A percentile compares a stretch with the other conserved stretches of the same genome.
These are phyloP conservation scores for Drosophila tripunctata DNA, from an alignment of 2,888 invertebrate genomes.

Conservation along the genomic window DNA sequence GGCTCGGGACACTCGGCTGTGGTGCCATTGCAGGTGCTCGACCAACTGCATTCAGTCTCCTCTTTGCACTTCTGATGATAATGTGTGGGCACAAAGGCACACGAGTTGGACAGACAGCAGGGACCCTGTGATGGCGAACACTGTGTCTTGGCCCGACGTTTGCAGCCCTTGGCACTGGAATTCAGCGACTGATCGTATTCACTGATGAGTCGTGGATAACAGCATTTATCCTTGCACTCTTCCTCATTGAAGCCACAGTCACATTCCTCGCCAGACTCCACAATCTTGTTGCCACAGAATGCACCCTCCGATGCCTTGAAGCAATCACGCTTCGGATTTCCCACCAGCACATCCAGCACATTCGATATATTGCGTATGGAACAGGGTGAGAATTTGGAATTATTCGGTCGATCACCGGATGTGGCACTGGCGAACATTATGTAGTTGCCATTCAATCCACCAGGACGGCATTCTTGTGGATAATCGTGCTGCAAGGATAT, in stretches of 20 bases:
- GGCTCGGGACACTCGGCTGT: slow-evolving; percentile 95
- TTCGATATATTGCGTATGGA: slow-evolving; percentile 97
- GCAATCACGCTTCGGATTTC: slow-evolving; percentile 96
- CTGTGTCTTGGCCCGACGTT: slow-evolving; percentile 90
- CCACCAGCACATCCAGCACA: slow-evolving; percentile 95
- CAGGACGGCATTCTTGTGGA: slow-evolving; percentile 95
- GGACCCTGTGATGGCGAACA: slow-evolving; percentile 98
- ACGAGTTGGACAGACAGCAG: slow-evolving; percentile 93
- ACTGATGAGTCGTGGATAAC: slow-evolving; percentile 93
- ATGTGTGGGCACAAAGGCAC: slow-evolving; percentile 89
- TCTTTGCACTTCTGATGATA: slow-evolving; percentile 90
- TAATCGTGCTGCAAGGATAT: slow-evolving; percentile 92
- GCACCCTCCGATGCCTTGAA: slow-evolving; percentile 96
- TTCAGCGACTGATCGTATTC: slow-evolving; percentile 89
- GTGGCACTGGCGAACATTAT: slow-evolving; percentile 99
- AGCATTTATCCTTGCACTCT: slow-evolving; percentile 97
- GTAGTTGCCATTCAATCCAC: slow-evolving; percentile 96
- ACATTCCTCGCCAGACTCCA: slow-evolving; percentile 98
- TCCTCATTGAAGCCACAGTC: slow-evolving; percentile 97
- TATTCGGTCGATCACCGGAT: slow-evolving; percentile 98
- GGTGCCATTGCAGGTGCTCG: slow-evolving; percentile 93
- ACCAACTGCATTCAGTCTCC: slow-evolving; percentile 95
- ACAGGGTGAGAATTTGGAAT: slow-evolving; percentile 98
- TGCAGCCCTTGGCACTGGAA: slow-evolving; percentile 91
- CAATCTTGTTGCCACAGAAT: slow-evolving; percentile 99